These are phyloP conservation scores for Mylabris phalerata DNA, from an alignment of 1,140 invertebrate species.

Conservation along the genomic window DNA sequence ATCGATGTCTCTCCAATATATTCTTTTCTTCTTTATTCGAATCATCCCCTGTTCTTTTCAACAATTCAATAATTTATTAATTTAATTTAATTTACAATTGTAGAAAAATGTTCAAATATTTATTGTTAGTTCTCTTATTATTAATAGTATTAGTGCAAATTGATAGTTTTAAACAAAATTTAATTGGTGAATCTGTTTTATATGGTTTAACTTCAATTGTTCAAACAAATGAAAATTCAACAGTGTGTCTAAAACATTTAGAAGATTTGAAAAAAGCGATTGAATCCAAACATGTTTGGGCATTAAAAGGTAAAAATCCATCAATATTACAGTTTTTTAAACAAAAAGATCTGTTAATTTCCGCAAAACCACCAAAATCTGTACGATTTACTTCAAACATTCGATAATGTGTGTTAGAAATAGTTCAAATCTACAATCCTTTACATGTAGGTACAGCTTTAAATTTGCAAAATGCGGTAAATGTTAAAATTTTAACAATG, in stretches of 20 bases:
- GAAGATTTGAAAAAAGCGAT: conserved; percentile 1
- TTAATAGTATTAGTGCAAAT: background rate
- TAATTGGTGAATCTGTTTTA: conserved; percentile 9
- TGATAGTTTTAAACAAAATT: background rate
- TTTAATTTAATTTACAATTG: too few relatives aligned
- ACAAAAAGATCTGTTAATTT: background rate
- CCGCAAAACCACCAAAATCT: too few relatives aligned
- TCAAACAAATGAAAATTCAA: conserved; percentile 4
- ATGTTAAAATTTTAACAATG: too few relatives aligned
- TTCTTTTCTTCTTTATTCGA: too few relatives aligned
- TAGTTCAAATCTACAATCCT: too few relatives aligned
- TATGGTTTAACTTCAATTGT: conserved; percentile 9
- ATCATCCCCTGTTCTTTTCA: too few relatives aligned
- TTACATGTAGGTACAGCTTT: too few relatives aligned
- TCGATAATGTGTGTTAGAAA: too few relatives aligned
- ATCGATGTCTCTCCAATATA: too few relatives aligned
- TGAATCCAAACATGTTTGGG: conserved; percentile 9
- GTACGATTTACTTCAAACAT: too few relatives aligned
- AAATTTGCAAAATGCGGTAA: too few relatives aligned
- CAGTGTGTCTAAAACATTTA: conserved; percentile 3
- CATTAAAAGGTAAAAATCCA: conserved; percentile 14
- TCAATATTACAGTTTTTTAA: conserved; percentile 1
- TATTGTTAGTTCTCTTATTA: background rate
- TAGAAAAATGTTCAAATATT: background rate
- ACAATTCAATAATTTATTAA: too few relatives aligned